These are phyloP conservation scores for Portunus trituberculatus DNA, from an alignment of 1,140 invertebrate species.

Conservation along the genomic window DNA sequence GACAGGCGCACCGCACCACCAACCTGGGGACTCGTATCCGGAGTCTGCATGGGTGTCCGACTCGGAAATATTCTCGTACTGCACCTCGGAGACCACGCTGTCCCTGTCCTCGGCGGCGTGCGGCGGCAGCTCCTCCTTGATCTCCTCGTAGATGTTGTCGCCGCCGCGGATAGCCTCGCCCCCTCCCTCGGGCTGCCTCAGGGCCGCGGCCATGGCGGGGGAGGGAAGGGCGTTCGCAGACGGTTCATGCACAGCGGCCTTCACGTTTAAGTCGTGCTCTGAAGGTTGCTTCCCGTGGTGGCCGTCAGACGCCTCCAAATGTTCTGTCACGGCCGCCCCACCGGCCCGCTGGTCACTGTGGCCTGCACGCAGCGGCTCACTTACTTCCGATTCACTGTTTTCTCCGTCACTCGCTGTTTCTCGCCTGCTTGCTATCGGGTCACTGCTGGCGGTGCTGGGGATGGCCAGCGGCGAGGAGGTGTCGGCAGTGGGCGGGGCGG, in stretches of 20 bases:
- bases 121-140: not conserved
- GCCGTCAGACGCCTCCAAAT: not conserved
- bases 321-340: not conserved
- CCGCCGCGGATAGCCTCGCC: constrained; percentile 38
- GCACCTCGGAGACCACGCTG: constrained; percentile 40
- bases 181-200: constrained; percentile 42
- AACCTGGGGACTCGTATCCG: constrained; percentile 67
- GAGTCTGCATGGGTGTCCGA: constrained; percentile 58
- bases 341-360: not conserved
- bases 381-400: not conserved
- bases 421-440: not conserved
- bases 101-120: constrained; percentile 17
- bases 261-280: not conserved
- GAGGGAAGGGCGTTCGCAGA: not conserved
- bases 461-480: not conserved
- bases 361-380: not conserved
- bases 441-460: not conserved
- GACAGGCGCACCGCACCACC: not conserved
- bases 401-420: constrained; percentile 21
- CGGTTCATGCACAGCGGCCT: not conserved
- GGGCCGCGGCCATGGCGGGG: not conserved
- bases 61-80: constrained; percentile 48
- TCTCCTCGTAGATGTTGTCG: constrained; percentile 42
- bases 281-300: not conserved
- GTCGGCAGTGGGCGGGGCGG: not conserved